Evolutionary conservation across 2,888 invertebrate species (phyloP), one percentile per base, ranked within the genome.

Genomic region (Thera obeliscata): DNA sequence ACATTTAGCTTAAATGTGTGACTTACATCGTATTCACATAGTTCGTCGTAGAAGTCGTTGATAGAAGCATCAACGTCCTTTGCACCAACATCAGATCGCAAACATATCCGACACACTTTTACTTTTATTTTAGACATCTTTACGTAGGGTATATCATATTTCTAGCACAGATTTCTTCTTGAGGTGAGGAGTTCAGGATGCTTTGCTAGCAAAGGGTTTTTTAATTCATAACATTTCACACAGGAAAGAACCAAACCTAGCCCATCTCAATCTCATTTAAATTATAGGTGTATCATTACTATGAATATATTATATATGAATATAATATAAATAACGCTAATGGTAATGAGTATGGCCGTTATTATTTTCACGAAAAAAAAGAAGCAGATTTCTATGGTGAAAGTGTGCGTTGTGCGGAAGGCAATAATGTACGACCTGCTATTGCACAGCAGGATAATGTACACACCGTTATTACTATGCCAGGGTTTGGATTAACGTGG

Each of bases 1-100:
- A 22, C 22, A 22, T 22, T 22, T 41, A 41, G 41, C 2, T 55
- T 36, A 36, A 3, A 5, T 8, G n/a, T 54, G 22, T 22, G 3
- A 56, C 56, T 56, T 56, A 56, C 56, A 43, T 56, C 56, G 22
- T 56, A 56, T 56, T 56, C 56, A 43, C 56, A 56, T 38, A 56
- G 12, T 43, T 56, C 56, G 41, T 56, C 56, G 56, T 56, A 56
- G 41, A 56, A 56, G n/a, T 56, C 56, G 56, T 56, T 56, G 12
- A 56, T 41, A 12, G 22, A 3, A 12, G 12, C 5, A 22, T 56
- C 56, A 1, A 41, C 8, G n/a, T 56, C 56, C 22, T 9, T 56
- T 8, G 56, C 56, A 7, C 22, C 22, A 22, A 56, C 56, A 56
- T 56, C 56, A 43, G 56, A 41, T 38, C 56, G 56, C n/a, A 56